Evolutionary conservation across 2,113 vertebrate species (phyloP), one percentile per base, ranked within the genome.

Genomic region (Corythaixoides concolor): DNA sequence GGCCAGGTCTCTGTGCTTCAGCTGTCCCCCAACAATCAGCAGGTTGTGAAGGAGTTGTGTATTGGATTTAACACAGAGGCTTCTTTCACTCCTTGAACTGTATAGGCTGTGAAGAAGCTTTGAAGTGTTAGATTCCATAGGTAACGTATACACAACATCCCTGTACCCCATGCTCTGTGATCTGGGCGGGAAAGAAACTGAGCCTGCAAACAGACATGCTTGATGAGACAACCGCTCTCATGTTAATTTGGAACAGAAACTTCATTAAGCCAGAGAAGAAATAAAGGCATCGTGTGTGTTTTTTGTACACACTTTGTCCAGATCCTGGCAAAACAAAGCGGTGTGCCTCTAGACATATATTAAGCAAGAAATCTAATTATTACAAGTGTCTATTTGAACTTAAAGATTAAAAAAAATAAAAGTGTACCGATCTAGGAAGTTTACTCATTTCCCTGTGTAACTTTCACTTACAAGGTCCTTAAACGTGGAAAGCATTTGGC

Each of bases 21-120:
- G 94, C 97, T 97, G 97, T 68, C 85, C 84, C 91, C 70, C 80
- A 81, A 96, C 97, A 97, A 95, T 85, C 12, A 39, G 53, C 80
- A 72, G 83, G 83, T 52, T 96, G 93, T 94, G 93, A 88, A 58
- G 39, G 68, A 86, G 58, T 53, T 47, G 12, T 0, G 13, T 45
- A 60, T 86, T 15, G 2, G 59, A 80, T 87, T 58, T 19, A 60
- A 55, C 23, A 88, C 87, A 95, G 64, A 47, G 90, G 84, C 47
- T 58, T 26, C 88, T 91, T 83, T 87, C 70, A 68, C 66, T 72
- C 58, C 93, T 63, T 6, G 56, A 76, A 56, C 70, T 12, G 11
- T 17, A 23, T 12, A 17, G 2, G 28, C 84, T 47, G 17, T 11
- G 73, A 88, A 78, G 83, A 49, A 17, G 63, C 93, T 97, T 83